Conservation (phyloP, 2,113 vertebrate genomes). For the Columba livia region DNA sequence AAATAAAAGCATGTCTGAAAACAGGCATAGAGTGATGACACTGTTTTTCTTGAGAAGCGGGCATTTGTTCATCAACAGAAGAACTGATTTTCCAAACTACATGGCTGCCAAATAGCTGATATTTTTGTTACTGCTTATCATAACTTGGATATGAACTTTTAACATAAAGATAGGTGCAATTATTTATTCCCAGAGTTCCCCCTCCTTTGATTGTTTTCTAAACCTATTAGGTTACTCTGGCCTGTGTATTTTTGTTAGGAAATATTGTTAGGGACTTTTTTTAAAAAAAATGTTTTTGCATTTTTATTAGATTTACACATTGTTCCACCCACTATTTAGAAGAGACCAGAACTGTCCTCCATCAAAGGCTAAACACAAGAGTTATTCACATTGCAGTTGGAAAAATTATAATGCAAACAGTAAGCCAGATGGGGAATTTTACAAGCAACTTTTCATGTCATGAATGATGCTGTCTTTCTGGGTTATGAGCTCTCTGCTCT, state of each 20-base stretch:
- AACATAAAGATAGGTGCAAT: not conserved
- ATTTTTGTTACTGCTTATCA: not conserved
- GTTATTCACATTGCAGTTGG: conserved; percentile 46
- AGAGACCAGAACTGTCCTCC: conserved; percentile 6
- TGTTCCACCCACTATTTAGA: not conserved
- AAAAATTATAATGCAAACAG: conserved; percentile 39
- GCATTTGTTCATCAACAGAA: not conserved
- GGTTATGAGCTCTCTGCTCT: not conserved
- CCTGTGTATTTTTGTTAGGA: conserved; percentile 19
- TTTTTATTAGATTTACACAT: conserved; percentile 20
- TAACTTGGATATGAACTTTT: conserved; percentile 9
- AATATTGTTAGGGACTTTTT: not conserved
- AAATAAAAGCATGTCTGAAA: not conserved
- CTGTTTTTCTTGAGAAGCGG: not conserved
- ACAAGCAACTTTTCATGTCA: conserved; percentile 34
- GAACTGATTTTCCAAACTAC: not conserved
- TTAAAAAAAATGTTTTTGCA: not conserved
- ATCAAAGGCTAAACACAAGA: conserved; percentile 29
- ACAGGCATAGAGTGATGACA: not conserved
- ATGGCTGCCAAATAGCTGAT: not conserved
- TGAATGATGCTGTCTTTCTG: conserved; percentile 29
- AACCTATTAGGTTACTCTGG: not conserved
- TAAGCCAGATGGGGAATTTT: conserved; percentile 59
- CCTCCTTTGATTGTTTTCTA: conserved; percentile 2
- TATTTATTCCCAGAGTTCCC: not conserved